Evolutionary conservation across 23 tunicate genomes (phyloP).

Genomic region (Botrylloides violaceus): DNA sequence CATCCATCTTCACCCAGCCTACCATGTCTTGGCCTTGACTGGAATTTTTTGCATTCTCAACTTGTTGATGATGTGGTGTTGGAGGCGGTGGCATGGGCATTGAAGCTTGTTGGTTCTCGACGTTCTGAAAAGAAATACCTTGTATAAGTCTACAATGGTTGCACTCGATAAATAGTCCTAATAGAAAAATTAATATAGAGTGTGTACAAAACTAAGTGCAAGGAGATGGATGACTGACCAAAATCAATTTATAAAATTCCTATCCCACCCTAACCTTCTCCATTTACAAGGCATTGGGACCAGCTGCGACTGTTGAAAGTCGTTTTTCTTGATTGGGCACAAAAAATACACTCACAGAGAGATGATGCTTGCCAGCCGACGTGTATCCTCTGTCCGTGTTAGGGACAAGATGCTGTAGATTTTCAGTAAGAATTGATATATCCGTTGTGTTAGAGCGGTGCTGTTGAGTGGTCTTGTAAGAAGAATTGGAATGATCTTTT

Average conservation of each 20-base stretch:
- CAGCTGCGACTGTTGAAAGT: too few species aligned
- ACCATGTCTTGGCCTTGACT: conserved; percentile 30
- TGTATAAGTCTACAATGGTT: too few species aligned
- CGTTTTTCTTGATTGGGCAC: too few species aligned
- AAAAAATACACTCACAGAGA: not conserved
- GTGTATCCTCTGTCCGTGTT: not conserved
- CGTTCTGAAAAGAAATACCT: not conserved
- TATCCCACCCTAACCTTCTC: too few species aligned
- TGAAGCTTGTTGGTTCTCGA: not conserved
- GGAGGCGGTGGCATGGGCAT: conserved; percentile 9
- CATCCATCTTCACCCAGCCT: conserved; percentile 81
- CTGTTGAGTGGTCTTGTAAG: not conserved
- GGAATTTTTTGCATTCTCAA: conserved; percentile 16
- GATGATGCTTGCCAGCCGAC: not conserved
- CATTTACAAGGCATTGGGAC: too few species aligned
- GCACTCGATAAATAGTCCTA: too few species aligned
- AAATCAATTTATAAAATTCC: too few species aligned
- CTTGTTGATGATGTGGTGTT: conserved; percentile 3
- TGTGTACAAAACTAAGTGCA: too few species aligned
- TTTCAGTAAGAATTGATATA: conserved; percentile 10
- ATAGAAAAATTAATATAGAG: too few species aligned
- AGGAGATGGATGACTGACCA: too few species aligned
- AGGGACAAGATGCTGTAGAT: conserved; percentile 10
- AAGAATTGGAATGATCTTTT: not conserved
- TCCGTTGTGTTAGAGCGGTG: conserved; percentile 2